Conservation (phyloP, 2,888 invertebrate genomes). For the Linyphia triangularis region DNA sequence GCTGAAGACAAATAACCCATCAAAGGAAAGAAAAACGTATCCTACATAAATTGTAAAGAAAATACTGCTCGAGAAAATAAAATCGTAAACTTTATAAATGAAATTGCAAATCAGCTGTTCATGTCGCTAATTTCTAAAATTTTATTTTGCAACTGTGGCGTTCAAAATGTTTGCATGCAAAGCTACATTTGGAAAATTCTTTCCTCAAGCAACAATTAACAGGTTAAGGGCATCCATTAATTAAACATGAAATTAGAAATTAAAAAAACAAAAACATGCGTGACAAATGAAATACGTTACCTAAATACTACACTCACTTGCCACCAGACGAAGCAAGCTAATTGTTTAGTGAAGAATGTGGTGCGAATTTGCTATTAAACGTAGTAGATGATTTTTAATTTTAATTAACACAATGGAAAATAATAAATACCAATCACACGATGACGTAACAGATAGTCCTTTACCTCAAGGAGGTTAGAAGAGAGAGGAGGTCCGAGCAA, state of each 20-base stretch:
- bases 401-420: conserved; percentile 10
- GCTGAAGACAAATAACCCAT: no score
- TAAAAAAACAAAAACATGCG: not conserved
- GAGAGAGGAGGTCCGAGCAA: no score
- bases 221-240: not conserved
- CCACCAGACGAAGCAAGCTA: no score
- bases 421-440: conserved; percentile 53
- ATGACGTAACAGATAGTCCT: conserved; percentile 68
- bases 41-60: no score
- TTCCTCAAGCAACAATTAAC: not conserved
- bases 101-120: not conserved
- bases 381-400: not conserved
- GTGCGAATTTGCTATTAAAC: not conserved
- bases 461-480: no score
- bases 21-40: no score
- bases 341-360: no score
- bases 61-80: not conserved
- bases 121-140: not conserved
- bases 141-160: not conserved
- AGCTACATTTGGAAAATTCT: not conserved
- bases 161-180: not conserved
- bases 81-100: not conserved
- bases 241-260: not conserved
- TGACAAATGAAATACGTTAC: not conserved
- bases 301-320: not conserved